A percentile compares a stretch with the other conserved stretches of the same genome.
Conservation (phyloP, 2,888 invertebrate species). For the Ligdia adustata region DNA sequence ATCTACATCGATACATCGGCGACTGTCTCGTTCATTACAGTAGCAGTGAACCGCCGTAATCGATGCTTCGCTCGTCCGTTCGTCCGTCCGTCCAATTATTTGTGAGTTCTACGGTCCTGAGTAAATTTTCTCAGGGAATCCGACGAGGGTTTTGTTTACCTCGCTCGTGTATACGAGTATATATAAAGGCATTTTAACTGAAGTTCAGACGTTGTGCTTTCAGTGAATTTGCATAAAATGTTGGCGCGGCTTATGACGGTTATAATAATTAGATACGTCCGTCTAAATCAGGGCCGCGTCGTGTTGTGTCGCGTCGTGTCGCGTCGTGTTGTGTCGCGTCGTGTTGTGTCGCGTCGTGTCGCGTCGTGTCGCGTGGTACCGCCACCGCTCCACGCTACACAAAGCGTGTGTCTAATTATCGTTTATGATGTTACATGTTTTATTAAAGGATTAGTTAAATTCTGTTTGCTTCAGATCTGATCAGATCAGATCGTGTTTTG, state of each 20-base stretch:
- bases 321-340: no score
- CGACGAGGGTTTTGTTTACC: slow-evolving; percentile 45
- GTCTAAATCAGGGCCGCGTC: slow-evolving; percentile 49
- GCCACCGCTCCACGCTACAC: no score
- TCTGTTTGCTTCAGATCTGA: no score
- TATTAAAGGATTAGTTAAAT: no score
- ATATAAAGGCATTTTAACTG: slow-evolving; percentile 36
- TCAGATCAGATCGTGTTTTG: no score
- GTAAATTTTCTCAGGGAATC: slow-evolving; percentile 37
- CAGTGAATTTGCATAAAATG: slow-evolving; percentile 55
- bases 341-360: no score
- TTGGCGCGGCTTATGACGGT: slow-evolving; percentile 43
- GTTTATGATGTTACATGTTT: no score
- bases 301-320: slow-evolving; percentile 17
- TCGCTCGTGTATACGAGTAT: slow-evolving; percentile 28
- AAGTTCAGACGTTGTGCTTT: slow-evolving; percentile 49
- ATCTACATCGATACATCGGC: slow-evolving; percentile 21
- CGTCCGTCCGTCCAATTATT: slow-evolving; percentile 32
- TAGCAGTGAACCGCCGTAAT: slow-evolving; percentile 23
- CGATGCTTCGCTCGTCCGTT: no score
- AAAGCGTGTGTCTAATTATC: no score
- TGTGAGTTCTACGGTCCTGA: slow-evolving; percentile 27
- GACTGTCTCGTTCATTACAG: slow-evolving; percentile 15
- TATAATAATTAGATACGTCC: slow-evolving; percentile 59
- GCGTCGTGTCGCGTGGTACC: no score